A percentile compares a stretch with the other conserved stretches of the same genome.
phyloP scores from a whole-genome alignment of 2,888 invertebrate species.

The Sympetrum striolatum region DNA sequence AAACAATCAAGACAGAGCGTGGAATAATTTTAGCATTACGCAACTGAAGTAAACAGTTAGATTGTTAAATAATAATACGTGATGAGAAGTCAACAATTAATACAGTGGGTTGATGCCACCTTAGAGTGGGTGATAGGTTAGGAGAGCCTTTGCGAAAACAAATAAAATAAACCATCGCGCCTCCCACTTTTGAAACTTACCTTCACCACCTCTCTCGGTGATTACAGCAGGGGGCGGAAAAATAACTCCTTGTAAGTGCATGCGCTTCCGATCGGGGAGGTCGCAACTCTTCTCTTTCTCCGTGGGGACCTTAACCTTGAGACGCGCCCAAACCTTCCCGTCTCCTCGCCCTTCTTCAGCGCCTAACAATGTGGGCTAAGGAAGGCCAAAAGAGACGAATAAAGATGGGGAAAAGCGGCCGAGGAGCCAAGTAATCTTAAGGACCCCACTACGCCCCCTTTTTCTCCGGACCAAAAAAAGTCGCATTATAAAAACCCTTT shows the following conservation, averaged over 20 bases:
- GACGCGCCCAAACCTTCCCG: not conserved
- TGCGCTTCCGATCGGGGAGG: slow-evolving; percentile 24
- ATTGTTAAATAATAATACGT: too few relatives aligned
- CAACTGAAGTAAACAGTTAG: too few relatives aligned
- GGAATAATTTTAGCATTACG: too few relatives aligned
- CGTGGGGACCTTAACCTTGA: not conserved
- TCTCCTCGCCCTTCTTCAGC: not conserved
- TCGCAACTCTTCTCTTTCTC: not conserved
- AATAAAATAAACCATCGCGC: not conserved
- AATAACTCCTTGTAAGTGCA: not conserved
- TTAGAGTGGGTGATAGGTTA: too few relatives aligned
- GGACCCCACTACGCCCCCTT: not conserved
- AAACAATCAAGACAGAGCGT: too few relatives aligned
- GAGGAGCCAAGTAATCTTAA: slow-evolving; percentile 11
- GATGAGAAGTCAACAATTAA: too few relatives aligned
- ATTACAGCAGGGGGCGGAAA: not conserved
- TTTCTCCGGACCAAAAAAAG: not conserved
- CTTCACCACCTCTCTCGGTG: not conserved
- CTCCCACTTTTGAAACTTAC: not conserved
- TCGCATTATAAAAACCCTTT: not conserved
- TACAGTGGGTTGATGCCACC: too few relatives aligned
- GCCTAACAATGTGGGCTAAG: not conserved
- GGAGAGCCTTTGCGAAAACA: too few relatives aligned
- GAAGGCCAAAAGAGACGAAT: not conserved
- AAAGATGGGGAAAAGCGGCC: not conserved